These are phyloP conservation scores for Coleophora deauratella DNA, from an alignment of 2,888 invertebrate genomes.

Conservation along the genomic window DNA sequence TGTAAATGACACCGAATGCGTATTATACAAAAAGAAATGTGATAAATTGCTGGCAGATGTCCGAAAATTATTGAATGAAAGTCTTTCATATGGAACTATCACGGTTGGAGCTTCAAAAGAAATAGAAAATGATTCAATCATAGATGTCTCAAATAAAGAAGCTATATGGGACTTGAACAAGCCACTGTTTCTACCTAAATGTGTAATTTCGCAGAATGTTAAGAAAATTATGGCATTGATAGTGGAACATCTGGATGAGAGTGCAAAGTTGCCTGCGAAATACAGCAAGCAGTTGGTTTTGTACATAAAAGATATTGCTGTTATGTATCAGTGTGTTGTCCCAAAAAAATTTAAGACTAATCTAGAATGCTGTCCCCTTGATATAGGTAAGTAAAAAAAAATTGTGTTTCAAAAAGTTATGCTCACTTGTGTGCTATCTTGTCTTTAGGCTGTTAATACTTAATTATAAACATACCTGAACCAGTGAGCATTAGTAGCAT, in stretches of 20 bases:
- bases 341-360: conserved; percentile 57
- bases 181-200: conserved; percentile 56
- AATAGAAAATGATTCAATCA: conserved; percentile 34
- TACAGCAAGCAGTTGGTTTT: conserved; percentile 48
- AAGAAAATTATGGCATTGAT: conserved; percentile 50
- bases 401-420: background rate
- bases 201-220: conserved; percentile 57
- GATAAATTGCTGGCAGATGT: conserved; percentile 55
- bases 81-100: conserved; percentile 47
- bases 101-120: conserved; percentile 34
- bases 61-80: conserved; percentile 43
- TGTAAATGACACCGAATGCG: conserved; percentile 56
- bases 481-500: too few species aligned
- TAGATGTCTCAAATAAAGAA: conserved; percentile 38
- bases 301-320: conserved; percentile 56
- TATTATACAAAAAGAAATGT: conserved; percentile 63
- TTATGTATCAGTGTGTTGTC: conserved; percentile 59
- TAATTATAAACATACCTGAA: too few species aligned
- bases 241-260: conserved; percentile 55
- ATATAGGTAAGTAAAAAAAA: conserved; percentile 45
- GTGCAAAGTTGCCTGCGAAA: conserved; percentile 47
- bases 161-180: conserved; percentile 42
- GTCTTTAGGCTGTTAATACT: too few species aligned
- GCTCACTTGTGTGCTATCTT: background rate
- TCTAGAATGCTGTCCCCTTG: conserved; percentile 54